Evolutionary conservation across 2,888 invertebrate genomes (phyloP).

Genomic region (Agrilus mali): DNA sequence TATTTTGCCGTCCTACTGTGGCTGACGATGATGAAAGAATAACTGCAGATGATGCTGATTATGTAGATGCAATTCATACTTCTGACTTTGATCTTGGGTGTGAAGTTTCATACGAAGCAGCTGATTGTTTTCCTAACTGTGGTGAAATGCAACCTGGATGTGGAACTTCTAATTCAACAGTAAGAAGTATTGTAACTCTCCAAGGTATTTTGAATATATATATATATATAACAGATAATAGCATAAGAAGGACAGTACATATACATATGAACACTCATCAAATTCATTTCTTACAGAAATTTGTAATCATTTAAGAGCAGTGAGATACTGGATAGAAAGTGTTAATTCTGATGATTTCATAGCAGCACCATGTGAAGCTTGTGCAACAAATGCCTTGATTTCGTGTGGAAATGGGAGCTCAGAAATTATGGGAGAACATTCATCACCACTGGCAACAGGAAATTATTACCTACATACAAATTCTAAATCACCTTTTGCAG

Average conservation of each 20-base stretch:
- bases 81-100: conserved; percentile 7
- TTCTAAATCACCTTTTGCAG: background rate
- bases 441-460: background rate
- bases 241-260: too few species aligned
- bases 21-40: background rate
- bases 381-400: background rate
- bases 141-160: conserved; percentile 8
- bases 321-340: background rate
- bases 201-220: background rate
- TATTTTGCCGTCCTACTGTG: background rate
- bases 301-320: background rate
- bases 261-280: too few species aligned
- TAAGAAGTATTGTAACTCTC: background rate
- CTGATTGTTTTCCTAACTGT: conserved; percentile 7
- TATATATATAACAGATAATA: too few species aligned
- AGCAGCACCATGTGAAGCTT: background rate
- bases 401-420: background rate
- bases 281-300: background rate
- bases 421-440: background rate
- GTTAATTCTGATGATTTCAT: background rate
- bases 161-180: background rate
- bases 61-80: conserved; percentile 9
- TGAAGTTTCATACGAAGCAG: conserved; percentile 1
- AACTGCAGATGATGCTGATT: conserved; percentile 5
- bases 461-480: background rate